phyloP scores from a whole-genome alignment of 2,888 invertebrate genomes.

The Eupelmus urozonus region DNA sequence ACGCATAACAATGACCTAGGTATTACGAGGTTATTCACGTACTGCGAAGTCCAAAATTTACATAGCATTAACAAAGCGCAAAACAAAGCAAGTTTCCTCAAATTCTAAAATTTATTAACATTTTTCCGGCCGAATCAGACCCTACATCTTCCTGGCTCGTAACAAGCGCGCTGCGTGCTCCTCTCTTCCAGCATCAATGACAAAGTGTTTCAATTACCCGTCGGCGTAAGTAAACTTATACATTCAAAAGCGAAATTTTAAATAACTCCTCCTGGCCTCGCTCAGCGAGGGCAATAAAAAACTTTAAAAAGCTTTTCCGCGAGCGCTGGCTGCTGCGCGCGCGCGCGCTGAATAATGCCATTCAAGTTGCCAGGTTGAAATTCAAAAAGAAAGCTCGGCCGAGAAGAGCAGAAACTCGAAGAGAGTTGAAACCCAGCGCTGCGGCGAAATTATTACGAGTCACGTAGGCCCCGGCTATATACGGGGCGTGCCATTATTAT shows the following conservation, averaged over 20 bases:
- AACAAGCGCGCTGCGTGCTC: too few species aligned
- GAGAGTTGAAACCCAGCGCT: slow-evolving; percentile 59
- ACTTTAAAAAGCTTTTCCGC: slow-evolving; percentile 59
- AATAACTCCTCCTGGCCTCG: too few species aligned
- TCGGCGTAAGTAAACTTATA: slow-evolving; percentile 41
- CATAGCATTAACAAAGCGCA: too few species aligned
- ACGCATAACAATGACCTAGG: too few species aligned
- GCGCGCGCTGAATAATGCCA: slow-evolving; percentile 56
- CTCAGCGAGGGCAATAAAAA: slow-evolving; percentile 51
- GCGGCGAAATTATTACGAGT: slow-evolving; percentile 69
- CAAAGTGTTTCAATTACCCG: slow-evolving; percentile 53
- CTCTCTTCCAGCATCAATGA: slow-evolving; percentile 16
- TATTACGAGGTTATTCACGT: too few species aligned
- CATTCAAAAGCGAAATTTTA: slow-evolving; percentile 57
- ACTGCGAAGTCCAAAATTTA: too few species aligned
- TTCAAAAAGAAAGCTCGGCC: slow-evolving; percentile 55
- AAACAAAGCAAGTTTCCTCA: too few species aligned
- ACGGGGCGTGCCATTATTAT: slow-evolving; percentile 68
- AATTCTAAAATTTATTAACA: too few species aligned
- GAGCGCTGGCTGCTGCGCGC: not conserved
- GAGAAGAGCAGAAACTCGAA: slow-evolving; percentile 30
- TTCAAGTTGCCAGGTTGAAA: slow-evolving; percentile 58
- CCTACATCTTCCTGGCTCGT: too few species aligned
- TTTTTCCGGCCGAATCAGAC: too few species aligned
- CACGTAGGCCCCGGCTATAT: slow-evolving; percentile 64